These are phyloP conservation scores for Dasypolia templi DNA, from an alignment of 2,888 invertebrate genomes.

Conservation along the genomic window DNA sequence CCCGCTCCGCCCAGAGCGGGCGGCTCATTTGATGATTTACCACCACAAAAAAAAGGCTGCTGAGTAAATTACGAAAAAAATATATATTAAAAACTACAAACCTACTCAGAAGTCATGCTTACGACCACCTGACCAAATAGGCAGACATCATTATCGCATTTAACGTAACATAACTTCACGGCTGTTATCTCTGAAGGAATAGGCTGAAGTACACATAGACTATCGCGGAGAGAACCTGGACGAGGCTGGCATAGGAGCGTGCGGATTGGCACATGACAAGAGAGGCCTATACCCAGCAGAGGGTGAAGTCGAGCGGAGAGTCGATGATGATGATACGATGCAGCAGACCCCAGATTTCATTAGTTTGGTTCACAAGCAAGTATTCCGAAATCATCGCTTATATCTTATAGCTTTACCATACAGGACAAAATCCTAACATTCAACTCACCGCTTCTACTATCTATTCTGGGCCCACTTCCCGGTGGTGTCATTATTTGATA, in stretches of 20 bases:
- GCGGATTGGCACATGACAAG: background rate
- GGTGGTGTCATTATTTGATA: constrained; percentile 67
- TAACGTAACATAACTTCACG: too few relatives aligned
- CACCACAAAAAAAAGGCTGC: too few relatives aligned
- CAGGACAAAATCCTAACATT: constrained; percentile 24
- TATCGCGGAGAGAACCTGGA: background rate
- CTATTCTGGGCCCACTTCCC: constrained; percentile 65
- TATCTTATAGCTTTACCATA: constrained; percentile 16
- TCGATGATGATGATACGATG: too few relatives aligned
- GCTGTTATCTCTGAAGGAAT: background rate
- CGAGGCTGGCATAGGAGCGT: background rate
- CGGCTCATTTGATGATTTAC: too few relatives aligned
- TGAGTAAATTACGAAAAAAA: too few relatives aligned
- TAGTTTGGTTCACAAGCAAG: background rate
- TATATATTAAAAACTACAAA: too few relatives aligned
- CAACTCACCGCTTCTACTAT: constrained; percentile 38
- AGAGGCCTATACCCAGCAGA: too few relatives aligned
- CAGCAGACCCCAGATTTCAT: background rate
- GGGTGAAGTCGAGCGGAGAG: too few relatives aligned
- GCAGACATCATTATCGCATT: too few relatives aligned
- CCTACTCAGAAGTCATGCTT: too few relatives aligned
- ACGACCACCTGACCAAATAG: too few relatives aligned
- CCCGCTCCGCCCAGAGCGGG: too few relatives aligned
- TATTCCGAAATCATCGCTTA: background rate
- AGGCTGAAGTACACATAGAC: background rate